Conservation (phyloP, 2,113 vertebrate species). For the Phalacrocorax brasilianus region DNA sequence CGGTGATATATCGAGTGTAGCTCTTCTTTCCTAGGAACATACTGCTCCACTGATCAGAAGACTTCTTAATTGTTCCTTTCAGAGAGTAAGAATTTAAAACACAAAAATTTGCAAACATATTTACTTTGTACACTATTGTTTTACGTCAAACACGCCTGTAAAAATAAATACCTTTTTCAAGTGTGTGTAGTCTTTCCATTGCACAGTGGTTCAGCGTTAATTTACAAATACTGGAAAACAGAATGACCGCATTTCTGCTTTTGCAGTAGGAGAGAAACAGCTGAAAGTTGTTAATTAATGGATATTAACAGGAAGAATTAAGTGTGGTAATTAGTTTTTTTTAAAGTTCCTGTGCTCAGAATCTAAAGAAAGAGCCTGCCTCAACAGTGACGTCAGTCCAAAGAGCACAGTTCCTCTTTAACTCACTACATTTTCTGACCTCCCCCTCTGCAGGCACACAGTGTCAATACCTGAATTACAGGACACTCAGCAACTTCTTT, state of each 20-base stretch:
- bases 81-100: background rate
- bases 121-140: background rate
- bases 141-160: background rate
- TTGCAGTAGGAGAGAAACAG: background rate
- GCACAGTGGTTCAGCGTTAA: background rate
- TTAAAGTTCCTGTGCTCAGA: background rate
- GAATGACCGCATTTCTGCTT: background rate
- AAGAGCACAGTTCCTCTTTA: background rate
- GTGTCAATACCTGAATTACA: background rate
- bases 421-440: background rate
- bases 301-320: background rate
- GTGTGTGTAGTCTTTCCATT: background rate
- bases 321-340: background rate
- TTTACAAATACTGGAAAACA: background rate
- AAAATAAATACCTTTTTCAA: slow-evolving; percentile 14
- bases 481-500: background rate
- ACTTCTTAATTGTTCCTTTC: background rate
- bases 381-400: background rate
- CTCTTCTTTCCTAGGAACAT: background rate
- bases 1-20: background rate
- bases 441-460: background rate
- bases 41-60: background rate
- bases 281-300: background rate
- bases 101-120: background rate
- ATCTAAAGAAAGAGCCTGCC: background rate